Evolutionary conservation across 2,888 invertebrate genomes (phyloP), one percentile per base, ranked within the genome.

Genomic region (Chymomyza fuscimana): DNA sequence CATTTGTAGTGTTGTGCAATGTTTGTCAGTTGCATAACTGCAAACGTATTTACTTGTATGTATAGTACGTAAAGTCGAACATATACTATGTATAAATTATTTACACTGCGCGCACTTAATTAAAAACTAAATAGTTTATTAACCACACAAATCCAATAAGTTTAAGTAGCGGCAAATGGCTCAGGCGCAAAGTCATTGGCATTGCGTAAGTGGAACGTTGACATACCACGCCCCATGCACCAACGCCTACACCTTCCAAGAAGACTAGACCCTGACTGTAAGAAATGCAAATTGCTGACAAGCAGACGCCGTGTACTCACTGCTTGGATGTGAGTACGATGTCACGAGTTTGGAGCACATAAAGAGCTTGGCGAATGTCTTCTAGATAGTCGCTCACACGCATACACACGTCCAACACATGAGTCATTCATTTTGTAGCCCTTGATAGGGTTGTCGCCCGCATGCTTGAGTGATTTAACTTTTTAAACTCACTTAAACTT

Each of bases 111-210:
- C 51, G 65, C 66, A 69, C 72, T 80, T 84, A 79, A 82, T 85
- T 79, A 79, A 75, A 72, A 80, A 78, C 75, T 78, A 73, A 76
- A 85, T 79, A 76, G 77, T 81, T 83, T 80, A 79, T 82, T 78
- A 80, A 79, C 85, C 85, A 74, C 83, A 74, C 40, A 83, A 85
- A 86, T 83, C 80, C 86, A 86, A 83, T 85, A 86, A 85, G 86
- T 76, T 70, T 36, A 70, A 69, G 69, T 73, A 71, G 22, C 46
- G 29, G 63, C 75, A 58, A 70, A 74, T 69, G 64, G 59, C 29
- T 16, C 36, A 36, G 66, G 58, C 9, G 58, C 9, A 54, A 25
- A 22, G 58, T 58, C 58, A 25, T 58, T 58, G 58, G 58, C 58
- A 58, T 40, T 69, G 51, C 59, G 63, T 60, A 19, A 36, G 22